Evolutionary conservation across 1,140 invertebrate genomes (phyloP).

Genomic region (Bombus vancouverensis): DNA sequence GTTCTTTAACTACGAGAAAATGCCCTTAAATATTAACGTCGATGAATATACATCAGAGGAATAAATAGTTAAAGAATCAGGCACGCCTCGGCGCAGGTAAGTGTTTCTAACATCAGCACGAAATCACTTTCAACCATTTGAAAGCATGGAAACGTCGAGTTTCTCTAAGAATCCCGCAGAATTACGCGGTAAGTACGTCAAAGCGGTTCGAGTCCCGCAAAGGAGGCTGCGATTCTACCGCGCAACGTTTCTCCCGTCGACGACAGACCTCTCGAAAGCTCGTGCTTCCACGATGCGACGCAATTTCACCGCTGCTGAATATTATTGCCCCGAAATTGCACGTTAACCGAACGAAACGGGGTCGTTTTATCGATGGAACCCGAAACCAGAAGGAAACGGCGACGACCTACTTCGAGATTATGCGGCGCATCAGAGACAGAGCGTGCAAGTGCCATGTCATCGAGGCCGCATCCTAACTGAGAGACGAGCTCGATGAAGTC

Average conservation of each 20-base stretch:
- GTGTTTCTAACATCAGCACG: no score
- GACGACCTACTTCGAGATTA: constrained; percentile 36
- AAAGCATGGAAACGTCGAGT: no score
- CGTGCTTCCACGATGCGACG: no score
- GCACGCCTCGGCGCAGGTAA: no score
- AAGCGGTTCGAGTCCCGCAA: background rate
- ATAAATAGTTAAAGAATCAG: no score
- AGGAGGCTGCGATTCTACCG: no score
- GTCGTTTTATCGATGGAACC: background rate
- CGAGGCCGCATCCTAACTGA: background rate
- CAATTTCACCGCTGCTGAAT: background rate
- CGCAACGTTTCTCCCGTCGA: background rate
- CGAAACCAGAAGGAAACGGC: background rate
- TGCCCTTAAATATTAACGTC: no score
- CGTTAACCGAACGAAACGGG: constrained; percentile 11
- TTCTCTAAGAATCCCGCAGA: no score
- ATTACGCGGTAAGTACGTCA: background rate
- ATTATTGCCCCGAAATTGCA: constrained; percentile 33
- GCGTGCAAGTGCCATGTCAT: constrained; percentile 1
- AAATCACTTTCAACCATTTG: no score
- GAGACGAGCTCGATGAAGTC: constrained; percentile 48
- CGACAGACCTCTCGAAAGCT: constrained; percentile 10
- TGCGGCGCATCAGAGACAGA: background rate
- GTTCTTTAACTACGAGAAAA: no score
- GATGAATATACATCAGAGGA: no score